A percentile compares a stretch with the other conserved stretches of the same genome.
These are phyloP conservation scores for Puma concolor DNA, from an alignment of 2,113 vertebrate species.

Conservation along the genomic window DNA sequence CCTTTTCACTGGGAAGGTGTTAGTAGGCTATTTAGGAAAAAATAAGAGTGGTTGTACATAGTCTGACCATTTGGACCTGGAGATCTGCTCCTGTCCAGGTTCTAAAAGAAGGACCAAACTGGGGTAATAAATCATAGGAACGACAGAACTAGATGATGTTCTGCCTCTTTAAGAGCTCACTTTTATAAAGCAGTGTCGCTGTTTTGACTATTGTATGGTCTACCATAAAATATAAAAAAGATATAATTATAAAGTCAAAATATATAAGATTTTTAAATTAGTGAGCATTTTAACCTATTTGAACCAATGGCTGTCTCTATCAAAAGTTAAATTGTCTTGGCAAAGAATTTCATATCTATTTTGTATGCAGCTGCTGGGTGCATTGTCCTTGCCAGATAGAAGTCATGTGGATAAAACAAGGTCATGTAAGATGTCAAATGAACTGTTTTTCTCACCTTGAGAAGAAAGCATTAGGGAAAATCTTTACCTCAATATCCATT, in stretches of 20 bases:
- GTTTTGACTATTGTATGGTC: background rate
- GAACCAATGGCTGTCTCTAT: background rate
- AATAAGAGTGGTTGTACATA: background rate
- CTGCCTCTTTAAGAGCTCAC: background rate
- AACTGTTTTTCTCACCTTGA: background rate
- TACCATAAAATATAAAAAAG: background rate
- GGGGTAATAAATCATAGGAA: background rate
- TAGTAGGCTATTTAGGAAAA: background rate
- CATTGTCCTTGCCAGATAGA: background rate
- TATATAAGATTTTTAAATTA: background rate
- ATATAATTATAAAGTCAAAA: background rate
- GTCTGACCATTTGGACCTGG: background rate
- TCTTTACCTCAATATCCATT: background rate
- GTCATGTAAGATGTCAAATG: background rate
- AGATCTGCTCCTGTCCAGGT: background rate
- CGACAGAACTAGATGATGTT: accelerated
- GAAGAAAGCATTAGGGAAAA: background rate
- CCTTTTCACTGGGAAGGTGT: background rate
- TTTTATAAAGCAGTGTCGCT: background rate
- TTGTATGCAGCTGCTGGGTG: background rate
- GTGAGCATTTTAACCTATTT: background rate
- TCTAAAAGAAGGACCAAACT: background rate
- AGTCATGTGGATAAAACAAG: background rate
- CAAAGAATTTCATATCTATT: background rate
- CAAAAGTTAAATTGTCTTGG: background rate